Base-by-base conservation (phyloP, 1,140 invertebrate species). In the Eueides isabella region DNA sequence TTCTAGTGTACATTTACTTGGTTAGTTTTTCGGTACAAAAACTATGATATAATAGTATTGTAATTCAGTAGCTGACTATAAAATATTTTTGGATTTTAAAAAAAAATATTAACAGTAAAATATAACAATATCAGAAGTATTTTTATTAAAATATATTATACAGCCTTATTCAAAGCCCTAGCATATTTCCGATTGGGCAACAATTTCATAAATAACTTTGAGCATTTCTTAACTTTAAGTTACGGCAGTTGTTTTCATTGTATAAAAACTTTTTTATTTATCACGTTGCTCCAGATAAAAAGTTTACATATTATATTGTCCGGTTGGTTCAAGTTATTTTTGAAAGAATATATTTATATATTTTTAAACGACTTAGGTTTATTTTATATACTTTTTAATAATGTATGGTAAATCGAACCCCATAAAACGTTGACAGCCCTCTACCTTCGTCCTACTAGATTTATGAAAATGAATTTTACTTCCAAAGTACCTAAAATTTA, bases 181-280 rank as follows among this genome's bases (percentile, higher is more conserved):
- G 67, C 73, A 75, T 75, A 75, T 75, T 75, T 75, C 67, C 72
- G 48, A 74, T 74, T 70, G 41, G 28, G 67, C 62, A 41, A 71
- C 64, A 75, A 55, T 62, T 75, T 75, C 61, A 41, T 61, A 66
- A 71, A 71, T 75, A 75, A 75, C 74, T 75, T 67, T 63, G 38
- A 35, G 64, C 64, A 71, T 67, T 41, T 66, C 69, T 67, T 67
- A 61, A 71, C 41, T 75, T 75, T 62, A 75, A 75, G 68, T 75
- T 75, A 71, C 68, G 69, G 74, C 68, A 75, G 74, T 71, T 75
- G 74, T 71, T 75, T 75, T 71, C 67, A 67, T 75, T 71, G 73
- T 75, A 71, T 75, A 75, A 75, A 69, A 69, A 65, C 44, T 75
- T 75, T 75, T 70, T 66, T 75, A 75, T 75, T 75, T 75, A 75